Conservation (phyloP, 2,113 vertebrate genomes). For the Gnathonemus echidnorhynchus region DNA sequence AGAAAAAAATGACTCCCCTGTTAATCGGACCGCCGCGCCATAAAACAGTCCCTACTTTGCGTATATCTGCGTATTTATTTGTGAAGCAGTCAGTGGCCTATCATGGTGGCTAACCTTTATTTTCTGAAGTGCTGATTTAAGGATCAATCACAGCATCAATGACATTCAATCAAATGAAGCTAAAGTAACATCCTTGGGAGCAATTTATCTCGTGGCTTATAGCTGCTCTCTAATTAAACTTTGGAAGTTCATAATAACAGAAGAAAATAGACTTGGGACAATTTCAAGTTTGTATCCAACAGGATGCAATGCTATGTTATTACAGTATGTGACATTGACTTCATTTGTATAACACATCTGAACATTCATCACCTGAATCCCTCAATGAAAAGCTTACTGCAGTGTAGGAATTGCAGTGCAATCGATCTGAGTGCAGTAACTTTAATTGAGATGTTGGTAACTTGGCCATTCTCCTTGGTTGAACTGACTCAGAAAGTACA, state of each 20-base stretch:
- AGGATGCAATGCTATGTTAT: background rate
- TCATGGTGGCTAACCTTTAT: background rate
- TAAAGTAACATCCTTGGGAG: background rate
- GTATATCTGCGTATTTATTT: background rate
- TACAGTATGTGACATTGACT: background rate
- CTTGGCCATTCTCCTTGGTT: background rate
- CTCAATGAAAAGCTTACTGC: background rate
- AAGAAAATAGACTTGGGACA: background rate
- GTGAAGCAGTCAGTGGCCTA: background rate
- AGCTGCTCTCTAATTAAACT: background rate
- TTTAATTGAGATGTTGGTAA: background rate
- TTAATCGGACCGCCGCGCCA: background rate
- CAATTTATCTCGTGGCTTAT: background rate
- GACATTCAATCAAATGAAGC: background rate
- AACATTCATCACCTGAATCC: background rate
- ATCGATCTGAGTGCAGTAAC: background rate
- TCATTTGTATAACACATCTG: background rate
- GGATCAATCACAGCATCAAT: background rate
- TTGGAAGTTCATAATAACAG: background rate
- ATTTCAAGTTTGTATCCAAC: background rate
- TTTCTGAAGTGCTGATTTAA: background rate
- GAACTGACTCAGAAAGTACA: background rate
- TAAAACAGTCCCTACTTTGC: background rate
- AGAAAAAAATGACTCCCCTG: conserved; percentile 12
- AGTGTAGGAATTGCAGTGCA: background rate